Conservation (phyloP, 1,140 invertebrate species). For the Dendroctonus ponderosae region DNA sequence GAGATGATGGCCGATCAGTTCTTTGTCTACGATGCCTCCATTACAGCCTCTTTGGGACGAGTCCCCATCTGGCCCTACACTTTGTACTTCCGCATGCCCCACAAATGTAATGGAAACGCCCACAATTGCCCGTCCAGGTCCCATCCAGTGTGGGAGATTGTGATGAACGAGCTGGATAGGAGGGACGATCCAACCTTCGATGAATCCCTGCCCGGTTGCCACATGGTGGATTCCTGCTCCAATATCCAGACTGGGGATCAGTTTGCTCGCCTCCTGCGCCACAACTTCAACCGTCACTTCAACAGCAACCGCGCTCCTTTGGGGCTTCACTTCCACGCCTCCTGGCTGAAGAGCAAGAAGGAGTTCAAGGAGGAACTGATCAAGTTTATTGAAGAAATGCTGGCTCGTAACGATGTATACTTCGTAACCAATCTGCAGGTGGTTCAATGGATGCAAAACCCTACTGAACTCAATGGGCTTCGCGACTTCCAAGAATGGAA, state of each 20-base stretch:
- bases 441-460: slow-evolving; percentile 97
- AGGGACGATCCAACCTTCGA: slow-evolving; percentile 89
- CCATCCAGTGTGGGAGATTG: slow-evolving; percentile 93
- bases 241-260: slow-evolving; percentile 88
- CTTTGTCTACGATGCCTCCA: slow-evolving; percentile 92
- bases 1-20: slow-evolving; percentile 95
- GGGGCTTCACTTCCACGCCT: slow-evolving; percentile 93
- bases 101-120: slow-evolving; percentile 90
- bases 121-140: slow-evolving; percentile 88
- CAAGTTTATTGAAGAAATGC: slow-evolving; percentile 92
- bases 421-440: slow-evolving; percentile 93
- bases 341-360: slow-evolving; percentile 92
- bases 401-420: slow-evolving; percentile 86
- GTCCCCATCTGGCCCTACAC: slow-evolving; percentile 96
- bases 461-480: slow-evolving; percentile 81
- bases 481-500: slow-evolving; percentile 94
- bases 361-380: slow-evolving; percentile 89
- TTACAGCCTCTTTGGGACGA: slow-evolving; percentile 83
- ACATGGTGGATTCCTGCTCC: slow-evolving; percentile 91
- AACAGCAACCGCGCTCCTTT: slow-evolving; percentile 88
- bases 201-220: slow-evolving; percentile 87
- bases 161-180: slow-evolving; percentile 91
- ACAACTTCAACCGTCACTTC: slow-evolving; percentile 94
- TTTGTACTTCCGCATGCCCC: slow-evolving; percentile 91
- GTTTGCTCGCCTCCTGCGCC: slow-evolving; percentile 80